A percentile compares a stretch with the other conserved stretches of the same genome.
These are phyloP conservation scores for Limnephilus auricula DNA, from an alignment of 2,888 invertebrate genomes.

Conservation along the genomic window DNA sequence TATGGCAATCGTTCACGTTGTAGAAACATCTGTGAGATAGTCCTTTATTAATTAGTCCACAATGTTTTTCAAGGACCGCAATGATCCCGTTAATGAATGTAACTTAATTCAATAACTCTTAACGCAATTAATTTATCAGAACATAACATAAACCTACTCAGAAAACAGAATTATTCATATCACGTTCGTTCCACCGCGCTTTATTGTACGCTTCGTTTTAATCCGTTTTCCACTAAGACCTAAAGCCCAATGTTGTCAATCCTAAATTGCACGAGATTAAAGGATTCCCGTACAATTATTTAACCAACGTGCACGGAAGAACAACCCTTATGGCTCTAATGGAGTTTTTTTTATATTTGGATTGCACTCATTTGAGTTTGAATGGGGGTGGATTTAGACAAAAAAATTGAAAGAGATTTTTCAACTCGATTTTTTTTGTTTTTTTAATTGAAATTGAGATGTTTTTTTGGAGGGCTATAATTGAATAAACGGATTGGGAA, in stretches of 20 bases:
- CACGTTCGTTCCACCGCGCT: not conserved
- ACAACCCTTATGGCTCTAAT: slow-evolving; percentile 14
- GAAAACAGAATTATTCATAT: slow-evolving; percentile 5
- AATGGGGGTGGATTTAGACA: not conserved
- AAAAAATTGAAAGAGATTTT: not conserved
- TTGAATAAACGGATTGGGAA: not conserved
- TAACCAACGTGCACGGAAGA: slow-evolving; percentile 38
- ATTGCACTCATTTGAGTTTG: not conserved
- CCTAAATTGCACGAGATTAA: slow-evolving; percentile 58
- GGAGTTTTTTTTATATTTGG: not conserved
- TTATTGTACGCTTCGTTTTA: slow-evolving; percentile 28
- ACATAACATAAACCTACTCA: not conserved
- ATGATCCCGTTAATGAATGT: not conserved
- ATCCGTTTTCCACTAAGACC: slow-evolving; percentile 46
- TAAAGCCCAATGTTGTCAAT: slow-evolving; percentile 59
- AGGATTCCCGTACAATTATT: slow-evolving; percentile 52
- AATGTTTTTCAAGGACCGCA: not conserved
- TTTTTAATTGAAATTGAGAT: not conserved
- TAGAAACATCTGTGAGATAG: not conserved
- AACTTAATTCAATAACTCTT: not conserved
- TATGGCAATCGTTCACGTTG: not conserved
- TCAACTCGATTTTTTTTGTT: not conserved
- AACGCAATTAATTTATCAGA: not conserved
- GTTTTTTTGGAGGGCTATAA: not conserved
- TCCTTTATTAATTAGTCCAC: not conserved